Conservation (phyloP, 53 echinoderm and acorn worm species). For the Mesocentrotus franciscanus region DNA sequence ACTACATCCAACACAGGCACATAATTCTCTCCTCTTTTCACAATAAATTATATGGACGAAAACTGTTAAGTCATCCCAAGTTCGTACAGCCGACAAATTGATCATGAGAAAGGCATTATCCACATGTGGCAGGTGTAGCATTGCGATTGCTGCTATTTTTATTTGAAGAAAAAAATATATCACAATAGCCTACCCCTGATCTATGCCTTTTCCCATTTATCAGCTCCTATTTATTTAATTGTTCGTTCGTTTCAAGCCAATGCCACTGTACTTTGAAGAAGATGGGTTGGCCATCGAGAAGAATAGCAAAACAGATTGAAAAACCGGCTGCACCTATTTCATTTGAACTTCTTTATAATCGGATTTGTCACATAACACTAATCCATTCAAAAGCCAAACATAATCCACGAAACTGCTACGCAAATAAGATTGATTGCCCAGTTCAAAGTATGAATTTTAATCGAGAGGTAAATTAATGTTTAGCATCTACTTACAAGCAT, state of each 20-base stretch:
- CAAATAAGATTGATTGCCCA: background rate
- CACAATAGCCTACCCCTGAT: background rate
- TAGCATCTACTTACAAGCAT: too few species aligned
- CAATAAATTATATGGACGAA: too few species aligned
- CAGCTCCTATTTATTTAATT: background rate
- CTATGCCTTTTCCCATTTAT: background rate
- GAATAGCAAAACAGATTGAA: background rate
- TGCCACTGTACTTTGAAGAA: background rate
- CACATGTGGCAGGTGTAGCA: background rate
- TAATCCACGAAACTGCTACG: background rate
- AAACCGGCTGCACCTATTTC: background rate
- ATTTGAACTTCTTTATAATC: background rate
- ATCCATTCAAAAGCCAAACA: background rate
- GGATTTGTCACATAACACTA: constrained; percentile 3
- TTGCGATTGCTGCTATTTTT: background rate
- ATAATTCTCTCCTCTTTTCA: too few species aligned
- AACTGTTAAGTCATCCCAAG: too few species aligned
- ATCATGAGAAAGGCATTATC: background rate
- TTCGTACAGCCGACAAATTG: background rate
- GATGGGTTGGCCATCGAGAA: background rate
- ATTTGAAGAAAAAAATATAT: background rate
- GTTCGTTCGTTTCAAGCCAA: background rate
- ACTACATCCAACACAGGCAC: too few species aligned
- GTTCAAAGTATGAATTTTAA: too few species aligned
- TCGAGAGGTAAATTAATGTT: too few species aligned